Conservation (phyloP, 92 coral and sea anemone species). For the Metridium senile region DNA sequence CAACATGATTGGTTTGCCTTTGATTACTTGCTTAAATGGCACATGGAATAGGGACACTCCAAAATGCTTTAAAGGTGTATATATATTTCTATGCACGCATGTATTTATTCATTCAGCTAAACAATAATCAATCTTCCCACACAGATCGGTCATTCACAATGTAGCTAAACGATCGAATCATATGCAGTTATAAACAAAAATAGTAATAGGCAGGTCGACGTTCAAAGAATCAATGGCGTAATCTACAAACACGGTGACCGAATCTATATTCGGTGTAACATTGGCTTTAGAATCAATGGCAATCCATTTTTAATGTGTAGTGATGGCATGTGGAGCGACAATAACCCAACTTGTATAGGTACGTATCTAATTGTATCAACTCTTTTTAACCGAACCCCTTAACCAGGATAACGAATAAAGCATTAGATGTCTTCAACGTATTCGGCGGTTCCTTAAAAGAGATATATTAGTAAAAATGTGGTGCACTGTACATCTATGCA, state of each 20-base stretch:
- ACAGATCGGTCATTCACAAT: background rate
- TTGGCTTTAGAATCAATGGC: constrained; percentile 16
- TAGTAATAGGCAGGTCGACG: no score
- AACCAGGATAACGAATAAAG: no score
- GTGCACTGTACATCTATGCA: no score
- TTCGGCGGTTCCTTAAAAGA: no score
- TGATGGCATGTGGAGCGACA: constrained; percentile 39
- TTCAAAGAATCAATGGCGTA: no score
- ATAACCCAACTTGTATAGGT: constrained; percentile 44
- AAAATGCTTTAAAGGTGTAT: constrained; percentile 41
- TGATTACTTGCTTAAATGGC: constrained; percentile 47
- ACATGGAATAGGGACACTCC: constrained; percentile 41
- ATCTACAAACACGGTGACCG: background rate
- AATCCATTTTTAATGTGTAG: constrained; percentile 15
- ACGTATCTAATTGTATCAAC: background rate
- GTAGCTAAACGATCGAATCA: no score
- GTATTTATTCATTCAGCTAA: background rate
- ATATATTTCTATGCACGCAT: no score
- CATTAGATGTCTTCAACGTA: no score
- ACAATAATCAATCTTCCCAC: background rate
- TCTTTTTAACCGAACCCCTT: no score
- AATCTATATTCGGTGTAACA: no score
- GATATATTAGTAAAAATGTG: no score
- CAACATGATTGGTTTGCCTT: constrained; percentile 14
- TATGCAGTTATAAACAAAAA: no score